Percentiles rank a stretch among this genome's conserved stretches.
These are phyloP conservation scores for Hypotaenidia okinawae DNA, from an alignment of 2,797 vertebrate genomes.

Conservation along the genomic window DNA sequence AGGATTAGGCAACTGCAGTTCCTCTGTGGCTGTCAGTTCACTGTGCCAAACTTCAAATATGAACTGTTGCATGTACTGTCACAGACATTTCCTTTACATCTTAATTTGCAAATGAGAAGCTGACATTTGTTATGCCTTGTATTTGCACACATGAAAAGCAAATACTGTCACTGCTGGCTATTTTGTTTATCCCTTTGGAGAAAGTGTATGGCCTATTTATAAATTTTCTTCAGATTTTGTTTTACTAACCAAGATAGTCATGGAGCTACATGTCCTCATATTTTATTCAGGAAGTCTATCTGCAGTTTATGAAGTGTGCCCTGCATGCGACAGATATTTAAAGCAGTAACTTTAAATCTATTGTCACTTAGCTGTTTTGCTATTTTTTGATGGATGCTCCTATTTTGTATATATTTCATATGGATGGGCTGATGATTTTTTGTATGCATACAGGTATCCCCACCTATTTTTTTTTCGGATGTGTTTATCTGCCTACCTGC, in stretches of 20 bases:
- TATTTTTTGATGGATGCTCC: constrained; percentile 25
- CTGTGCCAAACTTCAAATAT: constrained; percentile 87
- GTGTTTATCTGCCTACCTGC: neutral
- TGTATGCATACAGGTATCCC: neutral
- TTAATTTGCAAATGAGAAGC: constrained; percentile 93
- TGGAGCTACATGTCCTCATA: constrained; percentile 72
- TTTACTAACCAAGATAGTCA: constrained; percentile 60
- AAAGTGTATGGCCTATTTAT: constrained; percentile 73
- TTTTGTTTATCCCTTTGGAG: constrained; percentile 78
- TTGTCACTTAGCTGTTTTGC: constrained; percentile 49
- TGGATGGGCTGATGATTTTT: neutral
- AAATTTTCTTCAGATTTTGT: constrained; percentile 66
- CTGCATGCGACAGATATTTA: constrained; percentile 68
- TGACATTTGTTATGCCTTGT: constrained; percentile 79
- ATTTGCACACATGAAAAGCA: constrained; percentile 81
- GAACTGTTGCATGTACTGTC: constrained; percentile 88
- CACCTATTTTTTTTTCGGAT: neutral
- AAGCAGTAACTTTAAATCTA: constrained; percentile 65
- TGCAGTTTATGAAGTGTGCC: constrained; percentile 73
- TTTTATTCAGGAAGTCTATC: constrained; percentile 78
- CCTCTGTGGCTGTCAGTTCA: constrained; percentile 83
- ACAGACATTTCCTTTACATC: constrained; percentile 86
- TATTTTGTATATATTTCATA: neutral
- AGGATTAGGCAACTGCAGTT: constrained; percentile 84
- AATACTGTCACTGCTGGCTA: constrained; percentile 76